A percentile compares a stretch with the other conserved stretches of the same genome.
These are phyloP conservation scores for Ctenicera cuprea DNA, from an alignment of 2,888 invertebrate genomes.

Conservation along the genomic window DNA sequence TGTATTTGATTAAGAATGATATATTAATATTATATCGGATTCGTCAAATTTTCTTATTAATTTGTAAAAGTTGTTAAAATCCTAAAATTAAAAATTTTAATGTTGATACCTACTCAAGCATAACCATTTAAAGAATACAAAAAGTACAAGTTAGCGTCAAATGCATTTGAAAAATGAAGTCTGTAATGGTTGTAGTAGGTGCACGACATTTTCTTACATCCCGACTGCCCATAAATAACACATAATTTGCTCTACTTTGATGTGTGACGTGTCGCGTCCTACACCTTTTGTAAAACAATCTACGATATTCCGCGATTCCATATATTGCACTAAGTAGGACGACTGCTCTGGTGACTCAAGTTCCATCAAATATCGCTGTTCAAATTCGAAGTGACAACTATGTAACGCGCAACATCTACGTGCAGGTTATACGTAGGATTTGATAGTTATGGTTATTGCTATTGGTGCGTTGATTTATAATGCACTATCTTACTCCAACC, in stretches of 20 bases:
- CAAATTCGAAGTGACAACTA: constrained; percentile 7
- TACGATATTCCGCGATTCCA: constrained; percentile 27
- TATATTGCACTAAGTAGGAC: constrained; percentile 27
- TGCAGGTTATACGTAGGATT: constrained; percentile 1
- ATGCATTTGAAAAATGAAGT: constrained; percentile 16
- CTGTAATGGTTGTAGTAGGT: constrained; percentile 30
- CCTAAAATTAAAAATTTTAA: too few species aligned
- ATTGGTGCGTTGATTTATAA: constrained; percentile 14
- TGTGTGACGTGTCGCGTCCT: constrained; percentile 37
- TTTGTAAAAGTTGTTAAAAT: too few species aligned
- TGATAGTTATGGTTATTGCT: constrained; percentile 12
- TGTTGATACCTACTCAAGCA: not conserved
- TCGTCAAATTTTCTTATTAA: too few species aligned
- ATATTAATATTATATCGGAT: too few species aligned
- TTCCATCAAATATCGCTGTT: constrained; percentile 17
- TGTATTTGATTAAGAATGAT: too few species aligned
- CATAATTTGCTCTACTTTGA: constrained; percentile 38
- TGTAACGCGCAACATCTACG: not conserved
- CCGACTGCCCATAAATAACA: constrained; percentile 24
- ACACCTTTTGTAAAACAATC: constrained; percentile 36
- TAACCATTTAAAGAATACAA: constrained; percentile 7
- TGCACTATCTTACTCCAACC: not conserved
- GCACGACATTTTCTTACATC: constrained; percentile 29
- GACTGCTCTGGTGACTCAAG: constrained; percentile 9
- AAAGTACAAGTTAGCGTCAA: not conserved